These are phyloP conservation scores for Apeira syringaria DNA, from an alignment of 2,888 invertebrate genomes.

Conservation along the genomic window DNA sequence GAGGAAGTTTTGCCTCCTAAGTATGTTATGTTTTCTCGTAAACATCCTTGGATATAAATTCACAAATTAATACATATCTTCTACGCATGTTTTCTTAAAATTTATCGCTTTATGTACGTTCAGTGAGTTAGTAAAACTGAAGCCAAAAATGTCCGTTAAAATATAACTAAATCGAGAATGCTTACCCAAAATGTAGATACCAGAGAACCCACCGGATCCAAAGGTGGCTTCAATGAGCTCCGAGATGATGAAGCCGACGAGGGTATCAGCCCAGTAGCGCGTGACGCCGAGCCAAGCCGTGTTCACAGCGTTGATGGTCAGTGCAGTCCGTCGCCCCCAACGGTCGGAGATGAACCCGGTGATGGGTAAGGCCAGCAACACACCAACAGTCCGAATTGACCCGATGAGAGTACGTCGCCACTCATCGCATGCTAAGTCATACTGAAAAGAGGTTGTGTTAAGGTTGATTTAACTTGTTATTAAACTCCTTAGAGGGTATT, in stretches of 20 bases:
- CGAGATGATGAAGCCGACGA: constrained; percentile 85
- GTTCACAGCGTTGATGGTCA: constrained; percentile 82
- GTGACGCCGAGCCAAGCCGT: constrained; percentile 86
- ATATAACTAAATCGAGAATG: neutral
- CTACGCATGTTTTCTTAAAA: too few relatives aligned
- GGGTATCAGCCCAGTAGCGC: constrained; percentile 84
- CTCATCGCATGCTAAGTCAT: constrained; percentile 84
- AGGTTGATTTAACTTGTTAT: too few relatives aligned
- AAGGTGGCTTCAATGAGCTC: constrained; percentile 87
- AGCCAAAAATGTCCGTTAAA: too few relatives aligned
- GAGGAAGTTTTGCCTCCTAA: too few relatives aligned
- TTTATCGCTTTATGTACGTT: too few relatives aligned
- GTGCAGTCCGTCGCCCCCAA: constrained; percentile 85
- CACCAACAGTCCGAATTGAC: constrained; percentile 87
- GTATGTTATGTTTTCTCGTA: too few relatives aligned
- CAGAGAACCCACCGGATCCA: constrained; percentile 86
- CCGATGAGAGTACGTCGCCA: constrained; percentile 90
- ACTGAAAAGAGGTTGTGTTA: constrained; percentile 82
- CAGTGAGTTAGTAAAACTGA: too few relatives aligned
- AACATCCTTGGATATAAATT: too few relatives aligned
- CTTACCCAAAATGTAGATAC: constrained; percentile 87
- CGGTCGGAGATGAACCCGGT: constrained; percentile 89
- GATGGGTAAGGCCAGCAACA: constrained; percentile 86
- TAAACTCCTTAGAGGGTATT: too few relatives aligned
- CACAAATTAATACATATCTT: too few relatives aligned